Evolutionary conservation across 1,140 invertebrate genomes (phyloP).

Genomic region (Bombus soroeensis): DNA sequence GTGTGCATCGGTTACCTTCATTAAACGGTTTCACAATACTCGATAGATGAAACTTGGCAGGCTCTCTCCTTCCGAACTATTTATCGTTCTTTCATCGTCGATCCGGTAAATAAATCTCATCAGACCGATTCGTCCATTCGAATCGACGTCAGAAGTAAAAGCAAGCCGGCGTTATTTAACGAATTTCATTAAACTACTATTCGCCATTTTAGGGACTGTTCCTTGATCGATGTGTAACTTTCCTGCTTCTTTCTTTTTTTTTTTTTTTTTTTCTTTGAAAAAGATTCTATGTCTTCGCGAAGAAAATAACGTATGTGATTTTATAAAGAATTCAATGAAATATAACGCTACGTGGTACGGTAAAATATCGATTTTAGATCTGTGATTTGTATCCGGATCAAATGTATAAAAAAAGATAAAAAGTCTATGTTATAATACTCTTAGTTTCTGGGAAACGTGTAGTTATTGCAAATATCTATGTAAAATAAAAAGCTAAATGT

Average conservation of each 20-base stretch:
- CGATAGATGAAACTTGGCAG: slow-evolving; percentile 51
- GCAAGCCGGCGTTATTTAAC: background rate
- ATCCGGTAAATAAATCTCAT: slow-evolving; percentile 42
- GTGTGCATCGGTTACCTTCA: slow-evolving; percentile 52
- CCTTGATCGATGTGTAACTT: background rate
- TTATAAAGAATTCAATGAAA: too few species aligned
- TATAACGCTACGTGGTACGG: too few species aligned
- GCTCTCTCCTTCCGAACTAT: slow-evolving; percentile 42
- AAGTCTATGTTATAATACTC: too few species aligned
- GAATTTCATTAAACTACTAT: slow-evolving; percentile 28
- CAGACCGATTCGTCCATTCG: background rate
- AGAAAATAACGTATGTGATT: background rate
- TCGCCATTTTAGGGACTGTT: background rate
- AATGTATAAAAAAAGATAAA: too few species aligned
- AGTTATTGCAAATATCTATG: background rate
- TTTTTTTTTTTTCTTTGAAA: background rate
- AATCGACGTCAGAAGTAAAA: background rate
- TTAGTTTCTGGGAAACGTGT: background rate
- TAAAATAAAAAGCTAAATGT: background rate
- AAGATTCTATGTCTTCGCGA: background rate
- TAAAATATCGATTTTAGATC: too few species aligned
- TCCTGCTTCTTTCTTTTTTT: background rate
- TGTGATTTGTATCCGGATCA: too few species aligned
- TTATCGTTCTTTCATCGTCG: slow-evolving; percentile 49
- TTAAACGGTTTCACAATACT: slow-evolving; percentile 52